Conservation (phyloP, 2,888 invertebrate genomes). For the Andrena bucephala region DNA sequence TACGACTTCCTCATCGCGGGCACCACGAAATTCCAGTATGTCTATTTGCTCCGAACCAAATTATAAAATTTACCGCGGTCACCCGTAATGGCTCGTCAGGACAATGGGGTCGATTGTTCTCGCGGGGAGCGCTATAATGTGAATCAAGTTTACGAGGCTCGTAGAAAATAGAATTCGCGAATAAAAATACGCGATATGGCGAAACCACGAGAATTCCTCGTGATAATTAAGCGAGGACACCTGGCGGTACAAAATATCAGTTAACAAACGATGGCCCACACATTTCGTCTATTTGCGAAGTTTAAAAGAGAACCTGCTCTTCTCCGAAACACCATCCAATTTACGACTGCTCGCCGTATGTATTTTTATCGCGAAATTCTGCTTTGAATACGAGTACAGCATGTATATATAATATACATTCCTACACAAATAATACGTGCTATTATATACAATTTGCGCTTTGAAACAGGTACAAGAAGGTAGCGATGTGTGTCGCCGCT, state of each 20-base stretch:
- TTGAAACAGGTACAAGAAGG: background rate
- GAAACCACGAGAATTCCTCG: background rate
- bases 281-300: background rate
- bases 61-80: conserved; percentile 48
- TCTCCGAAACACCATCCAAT: background rate
- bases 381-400: background rate
- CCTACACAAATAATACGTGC: background rate
- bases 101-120: conserved; percentile 35
- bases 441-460: background rate
- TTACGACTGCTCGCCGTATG: background rate
- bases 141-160: conserved; percentile 38
- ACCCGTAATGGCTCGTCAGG: conserved; percentile 33
- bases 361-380: background rate
- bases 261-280: background rate
- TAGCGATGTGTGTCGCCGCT: conserved; percentile 18
- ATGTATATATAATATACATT: background rate
- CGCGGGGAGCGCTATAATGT: conserved; percentile 13
- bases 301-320: background rate
- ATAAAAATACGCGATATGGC: conserved; percentile 29
- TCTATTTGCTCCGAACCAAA: conserved; percentile 43
- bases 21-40: conserved; percentile 26
- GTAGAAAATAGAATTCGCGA: conserved; percentile 17
- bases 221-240: background rate
- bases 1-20: conserved; percentile 36
- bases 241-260: background rate